phyloP scores from a whole-genome alignment of 35 echinoderm and acorn worm genomes.

The Ophiothrix spiculata region DNA sequence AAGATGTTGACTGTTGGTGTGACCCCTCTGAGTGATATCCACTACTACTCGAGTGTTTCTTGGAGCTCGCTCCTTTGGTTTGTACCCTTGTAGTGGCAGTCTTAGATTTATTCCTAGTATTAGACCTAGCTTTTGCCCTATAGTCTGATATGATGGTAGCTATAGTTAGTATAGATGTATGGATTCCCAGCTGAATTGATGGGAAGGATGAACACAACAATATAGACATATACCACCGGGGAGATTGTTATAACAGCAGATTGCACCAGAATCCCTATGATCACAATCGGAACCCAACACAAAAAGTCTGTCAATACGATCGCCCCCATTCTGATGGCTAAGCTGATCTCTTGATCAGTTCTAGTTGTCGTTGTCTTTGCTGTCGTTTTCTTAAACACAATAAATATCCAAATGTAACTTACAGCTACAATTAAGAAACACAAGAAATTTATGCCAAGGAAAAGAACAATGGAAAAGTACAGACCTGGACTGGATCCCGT shows the following conservation, averaged over 20 bases:
- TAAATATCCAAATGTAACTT: conserved; percentile 40
- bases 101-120: not conserved
- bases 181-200: conserved; percentile 53
- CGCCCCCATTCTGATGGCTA: conserved; percentile 13
- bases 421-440: conserved; percentile 35
- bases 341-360: conserved; percentile 6
- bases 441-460: conserved; percentile 29
- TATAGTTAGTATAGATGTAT: conserved; percentile 60
- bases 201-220: conserved; percentile 48
- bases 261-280: conserved; percentile 37
- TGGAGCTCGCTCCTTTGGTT: too few relatives aligned
- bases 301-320: conserved; percentile 55
- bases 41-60: too few relatives aligned
- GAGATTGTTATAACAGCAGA: not conserved
- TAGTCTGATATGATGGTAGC: not conserved
- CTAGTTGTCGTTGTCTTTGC: not conserved
- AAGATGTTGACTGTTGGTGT: too few relatives aligned
- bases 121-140: not conserved
- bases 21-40: too few relatives aligned
- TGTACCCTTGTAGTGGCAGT: too few relatives aligned
- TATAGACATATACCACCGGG: conserved; percentile 44
- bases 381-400: not conserved
- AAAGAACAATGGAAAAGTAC: conserved; percentile 32
- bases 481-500: conserved; percentile 14
- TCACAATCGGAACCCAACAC: conserved; percentile 57